phyloP scores from a whole-genome alignment of 1,140 invertebrate species.

The Drosophila nasuta region DNA sequence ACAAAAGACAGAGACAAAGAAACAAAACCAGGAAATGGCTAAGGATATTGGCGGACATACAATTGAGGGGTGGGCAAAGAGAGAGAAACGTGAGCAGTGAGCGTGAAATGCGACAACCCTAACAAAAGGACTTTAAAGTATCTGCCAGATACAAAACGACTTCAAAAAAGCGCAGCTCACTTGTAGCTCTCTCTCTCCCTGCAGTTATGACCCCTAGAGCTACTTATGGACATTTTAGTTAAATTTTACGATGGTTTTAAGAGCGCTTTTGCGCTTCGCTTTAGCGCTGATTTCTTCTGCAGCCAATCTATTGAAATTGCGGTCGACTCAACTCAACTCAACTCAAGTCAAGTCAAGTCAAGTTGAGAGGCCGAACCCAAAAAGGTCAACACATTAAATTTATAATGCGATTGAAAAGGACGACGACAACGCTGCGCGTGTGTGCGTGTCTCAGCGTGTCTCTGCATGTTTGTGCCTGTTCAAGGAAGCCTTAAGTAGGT shows the following conservation, averaged over 20 bases:
- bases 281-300: conserved; percentile 56
- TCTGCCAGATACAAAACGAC: conserved; percentile 51
- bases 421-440: conserved; percentile 22
- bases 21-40: conserved; percentile 76
- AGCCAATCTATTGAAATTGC: conserved; percentile 80
- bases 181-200: conserved; percentile 50
- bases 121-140: conserved; percentile 43
- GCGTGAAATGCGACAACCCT: conserved; percentile 66
- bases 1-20: conserved; percentile 43
- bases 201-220: conserved; percentile 35
- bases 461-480: conserved; percentile 6
- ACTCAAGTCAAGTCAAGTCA: neutral
- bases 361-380: conserved; percentile 39
- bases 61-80: neutral
- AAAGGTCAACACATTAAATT: conserved; percentile 81
- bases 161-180: conserved; percentile 44
- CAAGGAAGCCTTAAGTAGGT: conserved; percentile 70
- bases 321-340: conserved; percentile 44
- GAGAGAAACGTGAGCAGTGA: conserved; percentile 48
- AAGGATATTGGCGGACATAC: conserved; percentile 69
- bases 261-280: conserved; percentile 41
- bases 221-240: conserved; percentile 79
- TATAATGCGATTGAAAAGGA: conserved; percentile 73
- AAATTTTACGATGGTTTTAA: conserved; percentile 68
- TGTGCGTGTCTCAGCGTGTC: conserved; percentile 22